Base-by-base conservation (phyloP, 2,888 invertebrate genomes). In the Agrochola lota region DNA sequence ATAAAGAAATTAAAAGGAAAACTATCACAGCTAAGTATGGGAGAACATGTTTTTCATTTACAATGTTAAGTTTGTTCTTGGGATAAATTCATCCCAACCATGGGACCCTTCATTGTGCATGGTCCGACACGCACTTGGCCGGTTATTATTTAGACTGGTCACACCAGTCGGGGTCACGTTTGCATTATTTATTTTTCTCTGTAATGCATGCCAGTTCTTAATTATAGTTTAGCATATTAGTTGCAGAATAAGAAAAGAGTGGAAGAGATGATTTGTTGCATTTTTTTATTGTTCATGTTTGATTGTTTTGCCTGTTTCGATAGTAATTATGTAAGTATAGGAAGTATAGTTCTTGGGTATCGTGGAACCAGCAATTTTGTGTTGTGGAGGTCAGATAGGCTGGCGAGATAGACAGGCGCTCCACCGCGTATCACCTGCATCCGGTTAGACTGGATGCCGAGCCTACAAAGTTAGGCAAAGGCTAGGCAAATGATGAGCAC, bases 171-270 rank as follows among this genome's bases (percentile, higher is more conserved):
- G 72, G 69, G 66, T 72, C 80, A 70, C 57, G 80, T 59, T 74
- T 78, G 63, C 79, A 80, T 87, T 80, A 84, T 85, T 87, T 81
- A 87, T 85, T 73, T 75, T 63, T 30, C 6, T 78, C 59, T 77
- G 67, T 81, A 78, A 85, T 81, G 77, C 81, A 85, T 81, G 75
- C 62, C 26, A 77, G 62, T 35, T 35, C 60, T 71, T 87, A 80
- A 85, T 81, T 80, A 84, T 70, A 80, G 80, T 72, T 80, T 43
- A 73, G 64, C 52, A 69, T 77, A 76, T 83, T 81, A 85, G 71
- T 71, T 59, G 57, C 26, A 52, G 55, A 74, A 52, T 57, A 69
- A 23, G 17, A 43, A 71, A 17, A 60, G 17, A 60, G 26, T 17
- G 66, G 23, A n/a, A n/a, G 40, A 46, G 26, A 68, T 59, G 46